Percentiles rank a stretch among this genome's conserved stretches.
Conservation (phyloP, 2,888 invertebrate genomes). For the Electrophaes corylata region DNA sequence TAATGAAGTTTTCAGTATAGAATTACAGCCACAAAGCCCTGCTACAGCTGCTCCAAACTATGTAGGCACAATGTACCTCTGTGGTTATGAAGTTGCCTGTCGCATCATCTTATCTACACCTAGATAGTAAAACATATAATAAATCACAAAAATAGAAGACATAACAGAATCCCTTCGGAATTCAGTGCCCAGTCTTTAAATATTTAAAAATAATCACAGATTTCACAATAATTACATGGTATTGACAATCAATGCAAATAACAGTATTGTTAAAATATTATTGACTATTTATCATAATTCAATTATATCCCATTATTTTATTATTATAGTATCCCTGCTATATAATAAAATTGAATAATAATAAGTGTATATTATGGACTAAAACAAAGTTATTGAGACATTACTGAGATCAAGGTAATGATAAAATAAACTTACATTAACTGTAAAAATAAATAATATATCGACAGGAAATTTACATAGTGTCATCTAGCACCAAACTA, state of each 20-base stretch:
- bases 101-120: no score
- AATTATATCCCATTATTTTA: no score
- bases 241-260: neutral
- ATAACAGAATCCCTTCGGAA: conserved; percentile 12
- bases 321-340: no score
- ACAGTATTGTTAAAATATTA: no score
- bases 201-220: neutral
- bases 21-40: no score
- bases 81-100: no score
- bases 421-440: neutral
- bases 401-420: neutral
- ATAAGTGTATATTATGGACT: neutral
- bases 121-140: neutral
- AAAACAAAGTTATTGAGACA: neutral
- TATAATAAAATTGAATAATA: no score
- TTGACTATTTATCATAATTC: no score
- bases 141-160: conserved; percentile 14
- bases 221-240: neutral
- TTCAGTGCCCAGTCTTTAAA: conserved; percentile 1
- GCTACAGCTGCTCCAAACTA: no score
- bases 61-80: no score
- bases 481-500: no score
- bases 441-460: neutral
- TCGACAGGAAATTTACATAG: no score
- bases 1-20: neutral